Percentiles rank a stretch among this genome's conserved stretches.
Conservation (phyloP, 2,113 vertebrate genomes). For the Delphinapterus leucas region DNA sequence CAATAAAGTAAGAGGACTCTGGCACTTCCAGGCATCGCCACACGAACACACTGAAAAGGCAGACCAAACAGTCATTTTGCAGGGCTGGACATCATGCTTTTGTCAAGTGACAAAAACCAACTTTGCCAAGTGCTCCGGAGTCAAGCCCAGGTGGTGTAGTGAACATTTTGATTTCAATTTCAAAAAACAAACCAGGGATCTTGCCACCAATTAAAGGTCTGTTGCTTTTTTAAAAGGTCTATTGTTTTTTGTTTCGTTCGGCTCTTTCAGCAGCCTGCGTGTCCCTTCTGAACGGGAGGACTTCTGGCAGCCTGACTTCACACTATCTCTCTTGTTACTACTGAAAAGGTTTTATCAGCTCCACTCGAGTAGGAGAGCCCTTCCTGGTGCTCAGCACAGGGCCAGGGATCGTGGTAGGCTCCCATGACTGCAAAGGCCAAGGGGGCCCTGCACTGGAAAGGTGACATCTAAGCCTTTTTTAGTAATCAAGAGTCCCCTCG, state of each 20-base stretch:
- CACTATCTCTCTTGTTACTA: neutral
- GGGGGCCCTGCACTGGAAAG: neutral
- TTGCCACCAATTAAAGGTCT: neutral
- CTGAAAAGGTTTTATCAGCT: constrained; percentile 22
- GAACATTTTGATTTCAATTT: neutral
- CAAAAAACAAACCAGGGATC: neutral
- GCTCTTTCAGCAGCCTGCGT: neutral
- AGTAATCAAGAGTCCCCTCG: neutral
- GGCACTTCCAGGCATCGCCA: constrained; percentile 69
- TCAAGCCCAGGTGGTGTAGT: neutral
- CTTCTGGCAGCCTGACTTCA: neutral
- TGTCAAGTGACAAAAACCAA: neutral
- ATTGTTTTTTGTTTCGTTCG: neutral
- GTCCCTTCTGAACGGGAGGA: neutral
- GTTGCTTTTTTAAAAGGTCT: neutral
- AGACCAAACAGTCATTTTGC: neutral
- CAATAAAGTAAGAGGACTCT: neutral
- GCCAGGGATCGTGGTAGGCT: neutral
- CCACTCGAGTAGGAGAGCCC: constrained; percentile 8
- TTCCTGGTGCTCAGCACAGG: neutral
- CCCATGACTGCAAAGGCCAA: neutral
- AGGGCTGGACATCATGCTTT: neutral
- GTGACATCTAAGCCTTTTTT: neutral
- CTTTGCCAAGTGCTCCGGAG: neutral
- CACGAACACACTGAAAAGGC: constrained; percentile 71